These are phyloP conservation scores for Leucophenga varia DNA, from an alignment of 1,140 invertebrate species.

Conservation along the genomic window DNA sequence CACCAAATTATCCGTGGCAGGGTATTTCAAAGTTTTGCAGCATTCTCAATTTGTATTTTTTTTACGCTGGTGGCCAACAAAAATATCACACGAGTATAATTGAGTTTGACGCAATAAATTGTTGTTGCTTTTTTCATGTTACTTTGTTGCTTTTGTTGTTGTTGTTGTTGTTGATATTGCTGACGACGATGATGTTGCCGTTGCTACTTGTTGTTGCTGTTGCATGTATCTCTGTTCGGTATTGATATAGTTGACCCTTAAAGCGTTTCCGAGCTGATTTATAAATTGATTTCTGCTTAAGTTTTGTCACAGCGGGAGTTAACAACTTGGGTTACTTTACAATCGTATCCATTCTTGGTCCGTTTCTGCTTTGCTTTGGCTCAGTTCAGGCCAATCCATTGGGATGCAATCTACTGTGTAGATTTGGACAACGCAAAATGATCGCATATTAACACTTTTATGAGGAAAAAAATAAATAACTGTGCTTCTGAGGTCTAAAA, in stretches of 20 bases:
- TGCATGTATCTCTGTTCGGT: constrained; percentile 1
- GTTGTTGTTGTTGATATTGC: constrained; percentile 5
- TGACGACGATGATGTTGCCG: constrained; percentile 3
- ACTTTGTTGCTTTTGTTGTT: constrained; percentile 5
- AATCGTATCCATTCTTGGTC: too few relatives aligned
- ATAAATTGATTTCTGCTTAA: constrained; percentile 53
- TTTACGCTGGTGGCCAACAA: constrained; percentile 45
- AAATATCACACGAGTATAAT: constrained; percentile 55
- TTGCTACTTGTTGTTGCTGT: neutral
- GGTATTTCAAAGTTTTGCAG: neutral
- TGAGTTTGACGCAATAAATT: constrained; percentile 57
- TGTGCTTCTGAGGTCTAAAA: too few relatives aligned
- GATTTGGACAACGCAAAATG: too few relatives aligned
- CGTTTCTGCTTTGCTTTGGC: too few relatives aligned
- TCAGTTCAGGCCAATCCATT: too few relatives aligned
- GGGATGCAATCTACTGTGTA: too few relatives aligned
- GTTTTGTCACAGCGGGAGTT: constrained; percentile 45
- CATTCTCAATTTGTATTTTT: constrained; percentile 14
- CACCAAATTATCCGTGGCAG: too few relatives aligned
- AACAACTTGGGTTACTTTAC: constrained; percentile 30
- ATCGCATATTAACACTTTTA: constrained; percentile 44
- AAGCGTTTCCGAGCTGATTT: constrained; percentile 44
- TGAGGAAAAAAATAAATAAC: too few relatives aligned
- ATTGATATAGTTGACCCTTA: constrained; percentile 53
- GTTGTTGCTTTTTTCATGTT: constrained; percentile 20